A percentile compares a stretch with the other conserved stretches of the same genome.
These are phyloP conservation scores for Cirrhinus mrigala DNA, from an alignment of 2,797 vertebrate genomes.

Conservation along the genomic window DNA sequence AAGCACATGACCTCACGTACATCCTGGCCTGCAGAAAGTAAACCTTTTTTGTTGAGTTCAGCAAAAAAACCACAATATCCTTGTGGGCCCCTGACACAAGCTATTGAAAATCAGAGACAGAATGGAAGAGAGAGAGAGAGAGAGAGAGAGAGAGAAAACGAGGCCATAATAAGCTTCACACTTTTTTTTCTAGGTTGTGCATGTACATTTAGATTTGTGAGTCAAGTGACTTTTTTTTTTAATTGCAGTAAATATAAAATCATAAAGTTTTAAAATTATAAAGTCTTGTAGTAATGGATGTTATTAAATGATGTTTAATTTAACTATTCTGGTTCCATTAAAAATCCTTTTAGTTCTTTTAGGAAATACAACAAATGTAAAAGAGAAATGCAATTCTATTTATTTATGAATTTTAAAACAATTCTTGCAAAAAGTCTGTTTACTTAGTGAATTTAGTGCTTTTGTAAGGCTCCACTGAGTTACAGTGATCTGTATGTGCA, in stretches of 20 bases:
- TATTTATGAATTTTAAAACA: too few relatives aligned
- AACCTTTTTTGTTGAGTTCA: slow-evolving; percentile 27
- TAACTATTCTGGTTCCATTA: neutral
- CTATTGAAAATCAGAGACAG: slow-evolving; percentile 23
- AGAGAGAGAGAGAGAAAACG: neutral
- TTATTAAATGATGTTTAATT: too few relatives aligned
- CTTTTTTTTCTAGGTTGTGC: neutral
- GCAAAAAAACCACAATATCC: slow-evolving; percentile 39
- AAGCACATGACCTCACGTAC: slow-evolving; percentile 35
- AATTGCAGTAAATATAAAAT: neutral
- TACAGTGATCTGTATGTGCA: too few relatives aligned
- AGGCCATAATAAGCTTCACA: neutral
- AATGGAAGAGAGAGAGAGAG: neutral
- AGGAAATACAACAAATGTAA: too few relatives aligned
- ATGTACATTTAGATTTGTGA: neutral
- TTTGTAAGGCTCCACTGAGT: too few relatives aligned
- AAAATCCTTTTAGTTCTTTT: too few relatives aligned
- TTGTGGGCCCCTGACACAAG: slow-evolving; percentile 21
- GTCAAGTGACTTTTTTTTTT: neutral
- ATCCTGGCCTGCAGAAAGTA: slow-evolving; percentile 19
- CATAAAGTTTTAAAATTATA: too few relatives aligned
- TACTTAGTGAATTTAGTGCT: neutral
- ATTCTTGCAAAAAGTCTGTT: too few relatives aligned
- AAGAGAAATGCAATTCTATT: too few relatives aligned
- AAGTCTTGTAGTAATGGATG: too few relatives aligned